Percentiles rank a stretch among this genome's conserved stretches.
Evolutionary conservation across 1,140 invertebrate species (phyloP).

Genomic region (Hycleus phaleratus): DNA sequence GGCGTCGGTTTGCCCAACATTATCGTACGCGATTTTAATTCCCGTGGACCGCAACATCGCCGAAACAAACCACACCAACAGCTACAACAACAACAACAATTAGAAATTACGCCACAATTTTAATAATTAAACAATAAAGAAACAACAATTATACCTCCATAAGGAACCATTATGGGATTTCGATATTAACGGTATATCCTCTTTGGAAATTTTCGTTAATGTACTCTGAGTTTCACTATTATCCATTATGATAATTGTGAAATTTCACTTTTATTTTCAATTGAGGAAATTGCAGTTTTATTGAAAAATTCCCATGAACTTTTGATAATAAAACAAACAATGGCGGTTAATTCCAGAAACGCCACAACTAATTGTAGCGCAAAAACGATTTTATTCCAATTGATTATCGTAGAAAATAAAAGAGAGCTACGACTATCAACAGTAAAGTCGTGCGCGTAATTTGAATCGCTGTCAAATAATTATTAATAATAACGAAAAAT

Average conservation of each 20-base stretch:
- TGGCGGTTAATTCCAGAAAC: no score
- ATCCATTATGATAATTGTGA: constrained; percentile 24
- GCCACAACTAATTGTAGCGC: no score
- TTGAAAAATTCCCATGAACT: no score
- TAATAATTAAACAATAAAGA: not conserved
- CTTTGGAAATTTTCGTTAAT: constrained; percentile 50
- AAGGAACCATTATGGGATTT: constrained; percentile 48
- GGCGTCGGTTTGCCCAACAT: constrained; percentile 54
- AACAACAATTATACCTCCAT: constrained; percentile 23
- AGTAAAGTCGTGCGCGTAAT: not conserved
- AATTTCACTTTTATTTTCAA: no score
- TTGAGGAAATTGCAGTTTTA: no score
- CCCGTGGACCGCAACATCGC: constrained; percentile 59
- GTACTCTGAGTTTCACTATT: constrained; percentile 46
- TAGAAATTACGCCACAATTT: constrained; percentile 12
- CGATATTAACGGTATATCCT: constrained; percentile 56
- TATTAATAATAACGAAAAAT: not conserved
- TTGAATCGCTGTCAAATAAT: not conserved
- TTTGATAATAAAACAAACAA: no score
- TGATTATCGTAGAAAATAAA: no score
- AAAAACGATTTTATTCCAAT: no score
- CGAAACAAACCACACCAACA: constrained; percentile 58
- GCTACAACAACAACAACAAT: constrained; percentile 33
- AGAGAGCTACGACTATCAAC: no score
- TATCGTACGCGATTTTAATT: constrained; percentile 57